Conservation (phyloP, 1,140 invertebrate species). For the Mya arenaria region DNA sequence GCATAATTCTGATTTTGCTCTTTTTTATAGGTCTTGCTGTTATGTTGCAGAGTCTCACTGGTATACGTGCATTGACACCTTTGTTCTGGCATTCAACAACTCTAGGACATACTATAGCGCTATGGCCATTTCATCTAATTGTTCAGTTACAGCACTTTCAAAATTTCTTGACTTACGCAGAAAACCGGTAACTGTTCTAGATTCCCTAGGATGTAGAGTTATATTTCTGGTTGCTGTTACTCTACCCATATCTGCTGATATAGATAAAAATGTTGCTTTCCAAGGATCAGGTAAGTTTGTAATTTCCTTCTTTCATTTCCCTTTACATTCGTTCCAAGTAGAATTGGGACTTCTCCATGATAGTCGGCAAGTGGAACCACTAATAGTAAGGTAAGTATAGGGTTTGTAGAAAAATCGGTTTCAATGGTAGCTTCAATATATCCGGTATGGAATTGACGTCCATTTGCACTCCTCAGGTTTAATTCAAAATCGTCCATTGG, state of each 20-base stretch:
- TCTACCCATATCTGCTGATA: neutral
- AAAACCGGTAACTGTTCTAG: conserved; percentile 1
- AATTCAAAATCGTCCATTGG: neutral
- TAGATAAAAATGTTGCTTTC: neutral
- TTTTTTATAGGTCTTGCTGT: neutral
- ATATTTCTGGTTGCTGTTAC: neutral
- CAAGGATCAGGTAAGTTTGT: neutral
- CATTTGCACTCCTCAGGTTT: neutral
- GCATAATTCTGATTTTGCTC: conserved; percentile 6
- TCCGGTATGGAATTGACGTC: neutral
- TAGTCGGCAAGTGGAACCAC: neutral
- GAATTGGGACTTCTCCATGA: neutral
- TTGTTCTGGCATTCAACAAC: neutral
- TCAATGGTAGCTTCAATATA: neutral
- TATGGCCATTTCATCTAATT: neutral
- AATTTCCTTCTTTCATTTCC: neutral
- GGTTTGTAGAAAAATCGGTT: neutral
- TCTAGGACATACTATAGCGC: neutral
- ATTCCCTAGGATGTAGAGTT: neutral
- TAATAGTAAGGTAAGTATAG: neutral
- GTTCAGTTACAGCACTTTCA: neutral
- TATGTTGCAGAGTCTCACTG: conserved; percentile 9
- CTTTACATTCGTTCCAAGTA: conserved; percentile 7
- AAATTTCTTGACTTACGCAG: neutral
- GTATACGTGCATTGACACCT: neutral